These are phyloP conservation scores for Drosophila obscura DNA, from an alignment of 1,140 invertebrate genomes.

Conservation along the genomic window DNA sequence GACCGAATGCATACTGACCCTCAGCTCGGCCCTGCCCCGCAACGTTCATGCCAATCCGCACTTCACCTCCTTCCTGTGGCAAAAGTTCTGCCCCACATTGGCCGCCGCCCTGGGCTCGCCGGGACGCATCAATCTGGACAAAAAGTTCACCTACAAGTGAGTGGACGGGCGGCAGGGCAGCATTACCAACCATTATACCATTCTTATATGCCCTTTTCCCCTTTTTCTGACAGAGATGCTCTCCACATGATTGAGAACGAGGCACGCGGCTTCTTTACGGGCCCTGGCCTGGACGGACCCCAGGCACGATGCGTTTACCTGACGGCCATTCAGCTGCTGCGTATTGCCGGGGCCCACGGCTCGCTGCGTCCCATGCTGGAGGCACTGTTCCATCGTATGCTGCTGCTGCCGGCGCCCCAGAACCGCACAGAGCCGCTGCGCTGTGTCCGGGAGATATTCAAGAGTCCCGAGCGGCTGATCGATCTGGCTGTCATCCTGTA, in stretches of 20 bases:
- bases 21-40: constrained; percentile 92
- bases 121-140: constrained; percentile 84
- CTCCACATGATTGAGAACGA: constrained; percentile 84
- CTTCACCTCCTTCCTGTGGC: constrained; percentile 94
- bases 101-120: constrained; percentile 94
- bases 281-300: constrained; percentile 78
- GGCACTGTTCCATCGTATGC: constrained; percentile 95
- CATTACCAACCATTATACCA: background rate
- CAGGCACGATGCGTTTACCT: constrained; percentile 83
- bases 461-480: constrained; percentile 89
- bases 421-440: constrained; percentile 93
- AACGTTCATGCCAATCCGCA: constrained; percentile 92
- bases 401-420: constrained; percentile 92
- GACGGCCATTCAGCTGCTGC: constrained; percentile 91
- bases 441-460: constrained; percentile 90
- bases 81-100: constrained; percentile 94
- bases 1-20: constrained; percentile 93
- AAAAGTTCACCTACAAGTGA: constrained; percentile 84
- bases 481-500: constrained; percentile 89
- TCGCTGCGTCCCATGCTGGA: constrained; percentile 94
- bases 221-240: constrained; percentile 63
- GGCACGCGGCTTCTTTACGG: constrained; percentile 81
- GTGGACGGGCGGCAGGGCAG: background rate
- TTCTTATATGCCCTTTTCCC: background rate
- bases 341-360: constrained; percentile 92